Evolutionary conservation across 64 coral and sea anemone genomes (phyloP).

Genomic region (Hydrozoanthus tunicans): DNA sequence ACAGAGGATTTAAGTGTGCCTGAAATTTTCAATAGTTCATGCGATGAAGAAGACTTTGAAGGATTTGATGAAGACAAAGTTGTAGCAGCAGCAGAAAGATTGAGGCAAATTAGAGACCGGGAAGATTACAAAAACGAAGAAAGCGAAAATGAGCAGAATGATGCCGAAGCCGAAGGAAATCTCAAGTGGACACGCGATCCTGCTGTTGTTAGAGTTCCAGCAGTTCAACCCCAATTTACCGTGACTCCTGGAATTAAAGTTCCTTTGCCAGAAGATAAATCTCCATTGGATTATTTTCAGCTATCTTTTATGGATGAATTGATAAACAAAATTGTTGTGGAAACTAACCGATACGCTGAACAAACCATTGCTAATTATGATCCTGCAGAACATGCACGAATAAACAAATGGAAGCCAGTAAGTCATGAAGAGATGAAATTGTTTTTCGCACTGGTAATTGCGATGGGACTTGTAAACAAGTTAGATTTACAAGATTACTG

Average conservation of each 20-base stretch:
- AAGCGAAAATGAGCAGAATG: not conserved
- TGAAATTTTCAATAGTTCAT: not conserved
- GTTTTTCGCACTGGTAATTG: constrained; percentile 18
- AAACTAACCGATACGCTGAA: not conserved
- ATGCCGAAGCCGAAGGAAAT: not conserved
- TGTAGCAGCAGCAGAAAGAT: not conserved
- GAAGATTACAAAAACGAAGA: not conserved
- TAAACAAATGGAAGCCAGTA: constrained; percentile 23
- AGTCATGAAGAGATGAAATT: constrained; percentile 26
- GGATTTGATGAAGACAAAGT: not conserved
- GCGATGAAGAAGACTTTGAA: not conserved
- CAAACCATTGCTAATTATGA: not conserved
- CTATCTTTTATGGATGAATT: not conserved
- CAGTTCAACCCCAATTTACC: constrained; percentile 19
- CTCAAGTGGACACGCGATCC: not conserved
- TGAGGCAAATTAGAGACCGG: not conserved
- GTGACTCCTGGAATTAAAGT: constrained; percentile 1
- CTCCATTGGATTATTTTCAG: not conserved
- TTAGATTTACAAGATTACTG: constrained; percentile 25
- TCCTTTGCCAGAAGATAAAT: constrained; percentile 4
- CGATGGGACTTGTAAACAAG: constrained; percentile 4
- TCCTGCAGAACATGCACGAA: not conserved
- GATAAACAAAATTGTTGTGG: not conserved
- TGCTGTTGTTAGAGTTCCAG: not conserved
- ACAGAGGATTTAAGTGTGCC: not conserved